Evolutionary conservation across 2,888 invertebrate species (phyloP).

Genomic region (Trissolcus brochymenae): DNA sequence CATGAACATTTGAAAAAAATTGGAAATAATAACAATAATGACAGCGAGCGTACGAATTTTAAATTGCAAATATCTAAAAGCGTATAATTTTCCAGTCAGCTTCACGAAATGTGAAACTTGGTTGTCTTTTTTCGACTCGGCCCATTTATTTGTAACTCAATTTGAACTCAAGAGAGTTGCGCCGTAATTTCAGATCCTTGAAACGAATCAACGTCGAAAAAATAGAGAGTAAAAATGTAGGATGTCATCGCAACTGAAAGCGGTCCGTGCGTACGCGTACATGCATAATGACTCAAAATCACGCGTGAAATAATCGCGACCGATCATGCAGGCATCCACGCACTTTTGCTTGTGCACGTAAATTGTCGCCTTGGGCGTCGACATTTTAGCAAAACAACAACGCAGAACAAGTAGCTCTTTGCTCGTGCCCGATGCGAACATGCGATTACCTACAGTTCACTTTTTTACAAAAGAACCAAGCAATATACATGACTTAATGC

Average conservation of each 20-base stretch:
- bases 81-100: slow-evolving; percentile 7
- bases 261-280: slow-evolving; percentile 10
- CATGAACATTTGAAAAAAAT: slow-evolving; percentile 1
- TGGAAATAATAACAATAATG: background rate
- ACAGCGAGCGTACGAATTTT: background rate
- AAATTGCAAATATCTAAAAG: slow-evolving; percentile 5
- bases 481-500: slow-evolving; percentile 27
- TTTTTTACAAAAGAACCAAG: slow-evolving; percentile 8
- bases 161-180: too few relatives aligned
- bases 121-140: too few relatives aligned
- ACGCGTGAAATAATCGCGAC: slow-evolving; percentile 39
- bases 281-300: slow-evolving; percentile 39
- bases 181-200: slow-evolving; percentile 6
- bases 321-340: slow-evolving; percentile 40
- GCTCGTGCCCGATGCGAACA: slow-evolving; percentile 28
- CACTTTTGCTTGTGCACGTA: slow-evolving; percentile 56
- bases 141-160: too few relatives aligned
- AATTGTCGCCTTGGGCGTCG: slow-evolving; percentile 46
- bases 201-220: background rate
- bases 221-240: slow-evolving; percentile 9
- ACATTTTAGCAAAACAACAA: slow-evolving; percentile 40
- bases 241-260: slow-evolving; percentile 34
- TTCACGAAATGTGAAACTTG: background rate
- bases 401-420: slow-evolving; percentile 29
- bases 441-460: slow-evolving; percentile 29